Evolutionary conservation across 2,797 vertebrate species (phyloP).

Genomic region (Enteromius afrohamiltoni): DNA sequence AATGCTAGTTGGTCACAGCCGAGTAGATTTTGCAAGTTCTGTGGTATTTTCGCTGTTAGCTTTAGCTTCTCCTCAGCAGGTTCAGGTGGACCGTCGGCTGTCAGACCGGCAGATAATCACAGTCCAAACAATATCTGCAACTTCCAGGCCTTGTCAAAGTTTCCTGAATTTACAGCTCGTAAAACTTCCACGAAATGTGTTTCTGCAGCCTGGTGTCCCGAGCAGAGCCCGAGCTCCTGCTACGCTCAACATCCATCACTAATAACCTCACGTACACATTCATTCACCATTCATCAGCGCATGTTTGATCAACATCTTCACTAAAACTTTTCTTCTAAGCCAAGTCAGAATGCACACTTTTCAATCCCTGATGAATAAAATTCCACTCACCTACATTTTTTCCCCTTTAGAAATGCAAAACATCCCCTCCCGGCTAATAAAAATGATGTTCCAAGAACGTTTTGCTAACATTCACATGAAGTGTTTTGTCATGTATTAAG

Average conservation of each 20-base stretch:
- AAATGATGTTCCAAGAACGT: neutral
- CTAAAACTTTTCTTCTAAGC: neutral
- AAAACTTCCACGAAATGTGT: constrained; percentile 56
- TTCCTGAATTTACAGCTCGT: constrained; percentile 57
- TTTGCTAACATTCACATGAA: neutral
- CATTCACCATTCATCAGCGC: neutral
- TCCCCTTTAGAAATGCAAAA: neutral
- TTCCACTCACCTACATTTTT: neutral
- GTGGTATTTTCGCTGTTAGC: constrained; percentile 9
- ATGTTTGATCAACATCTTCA: neutral
- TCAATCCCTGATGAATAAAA: neutral
- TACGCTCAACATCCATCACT: neutral
- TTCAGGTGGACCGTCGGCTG: constrained; percentile 24
- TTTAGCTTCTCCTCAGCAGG: constrained; percentile 8
- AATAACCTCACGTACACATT: neutral
- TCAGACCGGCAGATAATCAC: constrained; percentile 46
- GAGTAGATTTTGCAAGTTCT: constrained; percentile 34
- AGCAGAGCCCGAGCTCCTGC: constrained; percentile 38
- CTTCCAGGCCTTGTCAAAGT: constrained; percentile 57
- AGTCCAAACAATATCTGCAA: constrained; percentile 55
- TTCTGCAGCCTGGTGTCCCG: constrained; percentile 43
- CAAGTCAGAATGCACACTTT: neutral
- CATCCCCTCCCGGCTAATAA: neutral
- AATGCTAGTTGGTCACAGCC: constrained; percentile 39
- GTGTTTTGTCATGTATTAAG: neutral